Evolutionary conservation across 2,888 invertebrate genomes (phyloP), one percentile per base, ranked within the genome.

Genomic region (Phrixothrix hirtus): DNA sequence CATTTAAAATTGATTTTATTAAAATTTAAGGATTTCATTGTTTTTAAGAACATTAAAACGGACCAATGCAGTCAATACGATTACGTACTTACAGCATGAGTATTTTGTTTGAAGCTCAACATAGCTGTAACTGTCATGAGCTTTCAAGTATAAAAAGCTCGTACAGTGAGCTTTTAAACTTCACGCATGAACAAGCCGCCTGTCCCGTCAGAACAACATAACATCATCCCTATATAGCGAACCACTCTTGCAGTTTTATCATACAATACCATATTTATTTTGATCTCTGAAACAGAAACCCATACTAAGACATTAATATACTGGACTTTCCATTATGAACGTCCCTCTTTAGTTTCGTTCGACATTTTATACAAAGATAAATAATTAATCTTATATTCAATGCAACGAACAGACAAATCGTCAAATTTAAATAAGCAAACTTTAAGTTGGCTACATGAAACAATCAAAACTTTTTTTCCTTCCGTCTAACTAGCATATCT

Each of bases 401-500:
- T 21, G 21, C 7, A 7, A 5, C 7, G 7, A 21, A 5, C 21
- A 21, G 3, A 7, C 21, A 7, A 5, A 21, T 5, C 21, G 21
- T 3, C 3, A 3, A 7, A 26, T 16, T 32, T 25, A 26, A 13
- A 35, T 27, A 36, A 30, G 21, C 9, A 37, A 17, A 2, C 2
- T 46, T 46, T 38, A 39, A 35, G 9, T 25, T 21, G 17, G 4
- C 25, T 46, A 21, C 48, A 37, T 42, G 32, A 55, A 50, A 50
- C 50, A 55, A 74, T 74, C 75, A 74, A 74, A 74, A 74, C 72
- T 73, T 72, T 70, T 71, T 73, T 74, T 74, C 72, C 67, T 72
- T 71, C 70, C 69, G 68, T 69, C 74, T 74, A 75, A 75, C 74
- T 74, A 75, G 74, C 75, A 74, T 74, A 75, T 75, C 75, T 74